Evolutionary conservation across 2,113 vertebrate species (phyloP).

Genomic region (Saccopteryx leptura): DNA sequence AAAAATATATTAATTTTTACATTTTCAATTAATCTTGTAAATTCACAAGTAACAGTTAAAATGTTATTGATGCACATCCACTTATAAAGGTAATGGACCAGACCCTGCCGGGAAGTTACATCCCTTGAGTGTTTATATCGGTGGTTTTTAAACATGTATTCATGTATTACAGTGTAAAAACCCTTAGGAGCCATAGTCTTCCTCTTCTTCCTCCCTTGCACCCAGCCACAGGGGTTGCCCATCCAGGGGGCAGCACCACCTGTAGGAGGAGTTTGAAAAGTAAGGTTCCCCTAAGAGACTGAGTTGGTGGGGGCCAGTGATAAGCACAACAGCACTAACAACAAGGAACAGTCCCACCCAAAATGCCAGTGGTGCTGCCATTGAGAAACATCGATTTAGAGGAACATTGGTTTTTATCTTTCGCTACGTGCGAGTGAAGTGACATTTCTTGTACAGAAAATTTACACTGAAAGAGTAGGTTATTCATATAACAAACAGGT

Average conservation of each 20-base stretch:
- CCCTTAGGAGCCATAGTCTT: not conserved
- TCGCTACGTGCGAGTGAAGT: not conserved
- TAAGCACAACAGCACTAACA: not conserved
- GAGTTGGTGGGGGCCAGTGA: not conserved
- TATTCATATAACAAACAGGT: slow-evolving; percentile 54
- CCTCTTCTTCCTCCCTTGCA: not conserved
- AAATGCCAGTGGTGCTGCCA: not conserved
- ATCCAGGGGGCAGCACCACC: not conserved
- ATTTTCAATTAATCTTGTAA: slow-evolving; percentile 52
- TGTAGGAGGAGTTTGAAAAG: not conserved
- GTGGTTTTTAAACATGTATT: not conserved
- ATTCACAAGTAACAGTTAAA: slow-evolving; percentile 49
- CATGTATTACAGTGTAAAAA: rapidly evolving
- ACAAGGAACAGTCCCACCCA: not conserved
- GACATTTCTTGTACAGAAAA: slow-evolving; percentile 7
- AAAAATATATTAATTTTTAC: slow-evolving; percentile 53
- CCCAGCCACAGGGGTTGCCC: not conserved
- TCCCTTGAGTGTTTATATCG: not conserved
- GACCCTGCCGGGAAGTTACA: not conserved
- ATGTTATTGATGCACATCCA: not conserved
- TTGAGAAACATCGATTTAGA: not conserved
- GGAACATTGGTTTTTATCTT: not conserved
- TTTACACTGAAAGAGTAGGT: not conserved
- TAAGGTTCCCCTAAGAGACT: not conserved
- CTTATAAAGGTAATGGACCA: slow-evolving; percentile 16